Conservation (phyloP, 2,888 invertebrate genomes). For the Diplolepis rosae region DNA sequence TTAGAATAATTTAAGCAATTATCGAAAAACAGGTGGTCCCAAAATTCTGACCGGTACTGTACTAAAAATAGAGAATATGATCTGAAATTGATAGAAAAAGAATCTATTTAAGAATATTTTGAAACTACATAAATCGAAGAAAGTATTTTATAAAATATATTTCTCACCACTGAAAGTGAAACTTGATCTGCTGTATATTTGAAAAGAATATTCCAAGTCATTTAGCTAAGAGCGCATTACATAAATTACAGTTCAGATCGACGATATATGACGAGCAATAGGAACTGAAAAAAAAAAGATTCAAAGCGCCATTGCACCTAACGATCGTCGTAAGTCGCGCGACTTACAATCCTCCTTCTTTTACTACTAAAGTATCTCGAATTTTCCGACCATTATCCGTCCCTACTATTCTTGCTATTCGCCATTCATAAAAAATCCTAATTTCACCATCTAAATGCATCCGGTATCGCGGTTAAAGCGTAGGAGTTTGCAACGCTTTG, state of each 20-base stretch:
- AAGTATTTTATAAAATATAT: neutral
- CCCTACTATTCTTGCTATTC: conserved; percentile 31
- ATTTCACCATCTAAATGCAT: conserved; percentile 67
- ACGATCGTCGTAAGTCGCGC: conserved; percentile 54
- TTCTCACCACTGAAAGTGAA: neutral
- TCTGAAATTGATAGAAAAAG: no score
- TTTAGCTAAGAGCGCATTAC: neutral
- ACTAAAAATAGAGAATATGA: no score
- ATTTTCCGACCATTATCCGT: conserved; percentile 50
- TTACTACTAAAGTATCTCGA: conserved; percentile 37
- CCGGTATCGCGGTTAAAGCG: conserved; percentile 56
- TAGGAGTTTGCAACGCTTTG: conserved; percentile 54
- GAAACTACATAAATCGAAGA: neutral
- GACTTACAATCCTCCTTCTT: conserved; percentile 34
- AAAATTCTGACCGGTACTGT: no score
- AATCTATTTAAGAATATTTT: neutral
- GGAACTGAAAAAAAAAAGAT: conserved; percentile 40
- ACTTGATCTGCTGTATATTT: neutral
- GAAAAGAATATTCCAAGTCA: neutral
- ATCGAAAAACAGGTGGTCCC: no score
- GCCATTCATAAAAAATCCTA: conserved; percentile 61
- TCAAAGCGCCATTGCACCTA: conserved; percentile 52
- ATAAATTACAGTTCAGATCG: neutral
- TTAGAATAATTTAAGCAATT: no score
- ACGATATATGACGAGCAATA: neutral